Evolutionary conservation across 1,140 invertebrate genomes (phyloP).

Genomic region (Cotesia chilonis): DNA sequence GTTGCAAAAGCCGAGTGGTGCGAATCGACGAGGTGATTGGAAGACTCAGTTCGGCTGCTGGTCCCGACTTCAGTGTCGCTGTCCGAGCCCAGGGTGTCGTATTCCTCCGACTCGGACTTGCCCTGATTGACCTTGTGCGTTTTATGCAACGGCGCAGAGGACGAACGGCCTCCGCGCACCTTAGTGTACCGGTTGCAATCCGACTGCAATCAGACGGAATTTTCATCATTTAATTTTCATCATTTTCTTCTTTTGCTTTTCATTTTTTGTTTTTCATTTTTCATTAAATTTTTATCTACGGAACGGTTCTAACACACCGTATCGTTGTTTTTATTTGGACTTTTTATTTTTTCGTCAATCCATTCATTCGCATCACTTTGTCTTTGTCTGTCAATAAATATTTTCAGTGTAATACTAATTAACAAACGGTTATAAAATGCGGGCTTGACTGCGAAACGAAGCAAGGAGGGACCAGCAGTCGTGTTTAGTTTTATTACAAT

Average conservation of each 20-base stretch:
- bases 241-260: no score
- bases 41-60: conserved; percentile 66
- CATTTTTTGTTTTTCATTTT: not conserved
- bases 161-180: conserved; percentile 65
- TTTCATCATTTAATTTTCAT: conserved; percentile 31
- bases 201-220: conserved; percentile 68
- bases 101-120: conserved; percentile 72
- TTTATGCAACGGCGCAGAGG: conserved; percentile 66
- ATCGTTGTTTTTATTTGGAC: conserved; percentile 6
- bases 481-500: conserved; percentile 29
- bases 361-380: conserved; percentile 12
- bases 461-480: conserved; percentile 65
- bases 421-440: conserved; percentile 13
- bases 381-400: not conserved
- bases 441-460: conserved; percentile 52
- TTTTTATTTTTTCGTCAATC: conserved; percentile 6
- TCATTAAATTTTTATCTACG: conserved; percentile 14
- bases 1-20: conserved; percentile 63
- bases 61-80: conserved; percentile 68
- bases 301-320: not conserved
- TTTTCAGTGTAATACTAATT: conserved; percentile 19
- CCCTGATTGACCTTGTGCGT: conserved; percentile 66
- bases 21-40: conserved; percentile 68
- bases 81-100: conserved; percentile 70
- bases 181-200: conserved; percentile 68